These are phyloP conservation scores for Mythimna ferrago DNA, from an alignment of 2,888 invertebrate species.

Conservation along the genomic window DNA sequence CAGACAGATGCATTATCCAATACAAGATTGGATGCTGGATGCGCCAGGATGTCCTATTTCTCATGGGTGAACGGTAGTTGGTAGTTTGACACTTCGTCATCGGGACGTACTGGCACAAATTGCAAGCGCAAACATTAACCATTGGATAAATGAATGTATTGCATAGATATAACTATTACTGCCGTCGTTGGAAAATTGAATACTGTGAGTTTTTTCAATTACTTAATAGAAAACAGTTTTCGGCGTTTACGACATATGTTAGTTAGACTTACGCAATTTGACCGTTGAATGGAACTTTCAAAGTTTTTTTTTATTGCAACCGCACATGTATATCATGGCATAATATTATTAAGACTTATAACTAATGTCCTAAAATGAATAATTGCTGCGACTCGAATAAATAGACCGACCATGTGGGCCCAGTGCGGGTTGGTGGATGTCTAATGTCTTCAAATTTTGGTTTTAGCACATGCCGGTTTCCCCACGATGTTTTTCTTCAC, in stretches of 20 bases:
- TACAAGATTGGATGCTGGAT: constrained; percentile 56
- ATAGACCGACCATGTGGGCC: too few relatives aligned
- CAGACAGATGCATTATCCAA: constrained; percentile 59
- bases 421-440: too few relatives aligned
- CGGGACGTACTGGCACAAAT: constrained; percentile 14
- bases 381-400: too few relatives aligned
- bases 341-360: too few relatives aligned
- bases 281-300: constrained; percentile 6
- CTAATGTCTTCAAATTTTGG: too few relatives aligned
- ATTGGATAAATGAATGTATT: background rate
- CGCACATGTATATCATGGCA: too few relatives aligned
- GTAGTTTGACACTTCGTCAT: constrained; percentile 34
- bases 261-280: constrained; percentile 13
- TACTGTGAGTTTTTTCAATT: constrained; percentile 29
- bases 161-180: constrained; percentile 4
- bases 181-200: constrained; percentile 17
- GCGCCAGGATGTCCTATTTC: constrained; percentile 58
- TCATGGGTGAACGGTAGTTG: constrained; percentile 41
- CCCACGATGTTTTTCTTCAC: too few relatives aligned
- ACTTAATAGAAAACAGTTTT: constrained; percentile 33
- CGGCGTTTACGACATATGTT: background rate
- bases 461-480: too few relatives aligned
- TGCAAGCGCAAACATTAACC: constrained; percentile 30
- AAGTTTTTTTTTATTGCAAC: constrained; percentile 9
- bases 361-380: too few relatives aligned